Evolutionary conservation across 2,888 invertebrate genomes (phyloP).

Genomic region (Troglohyphantes excavatus): DNA sequence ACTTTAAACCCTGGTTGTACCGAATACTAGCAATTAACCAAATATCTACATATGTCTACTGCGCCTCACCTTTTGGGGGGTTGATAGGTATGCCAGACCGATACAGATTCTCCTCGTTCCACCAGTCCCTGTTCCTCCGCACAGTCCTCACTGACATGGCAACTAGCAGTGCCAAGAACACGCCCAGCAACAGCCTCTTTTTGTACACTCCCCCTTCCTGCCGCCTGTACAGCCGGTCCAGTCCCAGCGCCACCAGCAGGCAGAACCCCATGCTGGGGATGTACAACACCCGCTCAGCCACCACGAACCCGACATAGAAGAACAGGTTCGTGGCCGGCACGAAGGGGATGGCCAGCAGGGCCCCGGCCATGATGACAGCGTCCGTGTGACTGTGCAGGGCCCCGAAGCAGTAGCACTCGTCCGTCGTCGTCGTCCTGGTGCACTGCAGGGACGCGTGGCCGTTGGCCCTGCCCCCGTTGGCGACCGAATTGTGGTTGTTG

Average conservation of each 20-base stretch:
- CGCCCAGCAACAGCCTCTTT: constrained; percentile 38
- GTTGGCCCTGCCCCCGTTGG: constrained; percentile 13
- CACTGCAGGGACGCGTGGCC: constrained; percentile 3
- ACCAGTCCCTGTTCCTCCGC: constrained; percentile 94
- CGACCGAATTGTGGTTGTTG: background rate
- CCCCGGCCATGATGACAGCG: constrained; percentile 86
- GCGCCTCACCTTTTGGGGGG: constrained; percentile 97
- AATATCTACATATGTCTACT: no score
- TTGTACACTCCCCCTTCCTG: constrained; percentile 42
- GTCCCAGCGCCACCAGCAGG: constrained; percentile 90
- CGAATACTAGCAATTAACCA: background rate
- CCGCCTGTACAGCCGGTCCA: constrained; percentile 81
- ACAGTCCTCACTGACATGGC: constrained; percentile 86
- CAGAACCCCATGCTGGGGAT: constrained; percentile 98
- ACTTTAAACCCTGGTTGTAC: background rate
- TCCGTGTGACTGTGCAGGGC: constrained; percentile 83
- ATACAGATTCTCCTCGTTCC: constrained; percentile 95
- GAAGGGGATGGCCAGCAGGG: constrained; percentile 93
- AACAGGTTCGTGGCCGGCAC: constrained; percentile 97
- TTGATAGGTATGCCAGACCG: constrained; percentile 94
- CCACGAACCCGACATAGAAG: constrained; percentile 99
- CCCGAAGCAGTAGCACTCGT: constrained; percentile 37
- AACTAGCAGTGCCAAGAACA: constrained; percentile 34
- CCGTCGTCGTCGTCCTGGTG: constrained; percentile 1
- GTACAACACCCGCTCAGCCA: constrained; percentile 97